phyloP scores from a whole-genome alignment of 2,888 invertebrate genomes.

The Himalopsyche anomala region DNA sequence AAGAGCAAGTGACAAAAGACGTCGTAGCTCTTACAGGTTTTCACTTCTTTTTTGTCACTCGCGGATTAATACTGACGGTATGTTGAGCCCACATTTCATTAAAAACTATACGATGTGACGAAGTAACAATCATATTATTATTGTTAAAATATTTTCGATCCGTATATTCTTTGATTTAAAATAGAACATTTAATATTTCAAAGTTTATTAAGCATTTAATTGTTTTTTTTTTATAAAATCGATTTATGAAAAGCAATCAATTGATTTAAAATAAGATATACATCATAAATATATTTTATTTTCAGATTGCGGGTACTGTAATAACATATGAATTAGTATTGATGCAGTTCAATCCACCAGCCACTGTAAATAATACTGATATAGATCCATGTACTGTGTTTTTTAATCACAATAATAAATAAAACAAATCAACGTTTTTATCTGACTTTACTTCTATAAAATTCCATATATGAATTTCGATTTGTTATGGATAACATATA shows the following conservation, averaged over 20 bases:
- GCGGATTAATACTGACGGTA: slow-evolving; percentile 72
- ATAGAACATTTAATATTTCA: no score
- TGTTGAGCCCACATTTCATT: slow-evolving; percentile 57
- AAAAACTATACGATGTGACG: no score
- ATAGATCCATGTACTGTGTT: slow-evolving; percentile 38
- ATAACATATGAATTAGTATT: slow-evolving; percentile 76
- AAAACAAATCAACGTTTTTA: background rate
- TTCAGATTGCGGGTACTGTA: slow-evolving; percentile 76
- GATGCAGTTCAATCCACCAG: slow-evolving; percentile 68
- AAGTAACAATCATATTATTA: no score
- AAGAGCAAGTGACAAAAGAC: slow-evolving; percentile 70
- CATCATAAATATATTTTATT: slow-evolving; percentile 49
- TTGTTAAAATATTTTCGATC: no score
- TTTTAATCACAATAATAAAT: background rate
- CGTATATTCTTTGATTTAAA: no score
- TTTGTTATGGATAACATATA: no score
- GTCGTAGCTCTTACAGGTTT: slow-evolving; percentile 70
- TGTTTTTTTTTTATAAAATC: no score
- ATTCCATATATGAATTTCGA: no score
- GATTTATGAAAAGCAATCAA: no score
- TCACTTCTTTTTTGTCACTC: slow-evolving; percentile 71
- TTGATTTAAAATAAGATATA: no score
- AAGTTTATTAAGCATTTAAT: no score
- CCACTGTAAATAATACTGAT: slow-evolving; percentile 57
- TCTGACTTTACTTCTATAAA: no score